These are phyloP conservation scores for Manis pentadactyla DNA, from an alignment of 2,797 vertebrate species.

Conservation along the genomic window DNA sequence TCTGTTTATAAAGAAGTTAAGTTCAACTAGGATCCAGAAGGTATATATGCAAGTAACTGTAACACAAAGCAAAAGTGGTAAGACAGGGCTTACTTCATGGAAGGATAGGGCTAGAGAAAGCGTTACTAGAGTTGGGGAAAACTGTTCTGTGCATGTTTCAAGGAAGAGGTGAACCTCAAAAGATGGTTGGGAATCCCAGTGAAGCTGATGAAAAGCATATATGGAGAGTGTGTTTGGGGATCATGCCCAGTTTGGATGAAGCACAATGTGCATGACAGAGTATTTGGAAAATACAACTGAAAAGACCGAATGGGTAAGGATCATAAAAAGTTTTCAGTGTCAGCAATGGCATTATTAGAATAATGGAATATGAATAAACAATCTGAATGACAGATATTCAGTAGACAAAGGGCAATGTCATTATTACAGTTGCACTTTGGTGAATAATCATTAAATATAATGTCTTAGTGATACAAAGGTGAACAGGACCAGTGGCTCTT, in stretches of 20 bases:
- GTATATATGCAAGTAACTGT: neutral
- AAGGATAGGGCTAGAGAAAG: neutral
- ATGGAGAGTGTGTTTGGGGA: neutral
- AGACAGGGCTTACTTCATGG: slow-evolving; percentile 6
- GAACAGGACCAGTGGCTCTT: slow-evolving; percentile 1
- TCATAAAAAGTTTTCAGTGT: neutral
- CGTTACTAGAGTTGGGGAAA: neutral
- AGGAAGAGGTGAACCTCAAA: neutral
- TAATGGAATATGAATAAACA: neutral
- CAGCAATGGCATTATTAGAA: neutral
- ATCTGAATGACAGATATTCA: neutral
- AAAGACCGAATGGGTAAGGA: slow-evolving; percentile 8
- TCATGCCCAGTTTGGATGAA: neutral
- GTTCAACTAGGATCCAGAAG: neutral
- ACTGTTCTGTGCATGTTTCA: neutral
- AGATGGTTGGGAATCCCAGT: neutral
- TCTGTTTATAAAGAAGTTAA: slow-evolving; percentile 39
- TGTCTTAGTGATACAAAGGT: neutral
- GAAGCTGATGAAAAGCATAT: neutral
- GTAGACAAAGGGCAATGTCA: neutral
- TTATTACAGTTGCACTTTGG: neutral
- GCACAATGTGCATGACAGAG: neutral
- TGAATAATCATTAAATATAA: neutral
- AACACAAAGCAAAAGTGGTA: slow-evolving; percentile 6
- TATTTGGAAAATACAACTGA: neutral